Base-by-base conservation (phyloP, 2,797 vertebrate species). In the Astyanax mexicanus region DNA sequence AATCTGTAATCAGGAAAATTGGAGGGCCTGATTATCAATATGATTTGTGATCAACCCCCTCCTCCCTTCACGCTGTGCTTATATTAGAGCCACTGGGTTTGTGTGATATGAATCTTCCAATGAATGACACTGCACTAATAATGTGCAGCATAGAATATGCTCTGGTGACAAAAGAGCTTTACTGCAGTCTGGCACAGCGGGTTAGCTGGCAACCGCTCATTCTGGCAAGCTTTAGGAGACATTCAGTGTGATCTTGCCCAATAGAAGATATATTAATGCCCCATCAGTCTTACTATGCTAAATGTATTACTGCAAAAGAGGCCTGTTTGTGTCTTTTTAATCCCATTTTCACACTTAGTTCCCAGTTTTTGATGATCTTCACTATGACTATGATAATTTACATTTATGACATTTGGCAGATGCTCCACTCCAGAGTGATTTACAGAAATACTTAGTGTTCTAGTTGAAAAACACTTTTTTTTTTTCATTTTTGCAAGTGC, bases 21-120 rank as follows among this genome's bases (percentile, higher is more conserved):
- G 45, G 29, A 68, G 45, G n/a, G 29, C n/a, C 49, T 65, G 27
- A 77, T 70, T 45, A 65, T 77, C 9, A 21, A 64, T 69, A 55
- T 64, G 54, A 27, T 45, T 55, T 65, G 49, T 54, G 55, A 69
- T 60, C 35, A 69, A 61, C 61, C 29, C 47, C 15, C 25, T 52
- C 45, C 9, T 21, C 52, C 45, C 9, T 21, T 32, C 49, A 35
- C 27, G 75, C 49, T 37, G 47, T 3, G 29, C 35, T 35, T 45
- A 52, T 58, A 40, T 69, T 42, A 62, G 49, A 70, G 67, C 27
- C 21, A 55, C 62, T 23, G 54, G 35, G 38, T 42, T 42, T 69
- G 19, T 67, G 45, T 13, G 65, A 68, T 49, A 21, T 49, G 65
- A 68, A 37, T 67, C 25, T 65, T 65, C 44, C 38, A 37, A 51